phyloP scores from a whole-genome alignment of 23 tunicate species.

The Styela plicata region DNA sequence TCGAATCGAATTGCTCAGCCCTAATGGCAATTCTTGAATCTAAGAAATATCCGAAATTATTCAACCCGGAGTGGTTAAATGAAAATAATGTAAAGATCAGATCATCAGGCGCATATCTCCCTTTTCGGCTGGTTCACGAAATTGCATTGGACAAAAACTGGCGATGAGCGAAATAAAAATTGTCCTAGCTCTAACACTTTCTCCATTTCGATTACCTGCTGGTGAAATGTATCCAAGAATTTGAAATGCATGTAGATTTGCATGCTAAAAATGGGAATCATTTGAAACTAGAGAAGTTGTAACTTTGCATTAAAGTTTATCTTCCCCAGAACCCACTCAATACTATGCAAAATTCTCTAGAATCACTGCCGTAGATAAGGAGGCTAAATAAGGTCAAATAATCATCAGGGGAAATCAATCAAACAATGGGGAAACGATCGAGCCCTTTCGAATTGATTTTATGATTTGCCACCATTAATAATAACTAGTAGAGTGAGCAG shows the following conservation, averaged over 20 bases:
- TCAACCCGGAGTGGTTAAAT: conserved; percentile 20
- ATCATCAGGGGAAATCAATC: too few relatives aligned
- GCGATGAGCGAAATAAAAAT: conserved; percentile 35
- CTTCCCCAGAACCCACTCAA: neutral
- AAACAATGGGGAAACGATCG: too few relatives aligned
- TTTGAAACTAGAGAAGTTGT: conserved; percentile 14
- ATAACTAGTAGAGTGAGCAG: too few relatives aligned
- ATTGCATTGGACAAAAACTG: conserved; percentile 27
- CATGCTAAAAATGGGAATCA: conserved; percentile 21
- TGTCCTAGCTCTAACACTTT: neutral
- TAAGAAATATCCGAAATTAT: conserved; percentile 12
- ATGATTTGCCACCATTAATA: too few relatives aligned
- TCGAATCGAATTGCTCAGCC: too few relatives aligned
- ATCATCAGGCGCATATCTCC: conserved; percentile 19
- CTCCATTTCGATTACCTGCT: neutral
- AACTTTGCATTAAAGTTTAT: too few relatives aligned
- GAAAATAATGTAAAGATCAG: conserved; percentile 1
- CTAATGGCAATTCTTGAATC: conserved; percentile 2
- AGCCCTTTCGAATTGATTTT: too few relatives aligned
- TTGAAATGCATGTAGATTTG: neutral
- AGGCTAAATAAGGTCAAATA: too few relatives aligned
- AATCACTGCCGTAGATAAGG: too few relatives aligned
- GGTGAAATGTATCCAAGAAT: conserved; percentile 9
- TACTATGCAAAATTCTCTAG: neutral
- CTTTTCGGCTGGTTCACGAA: conserved; percentile 25